These are phyloP conservation scores for Capra hircus DNA, from an alignment of 2,113 vertebrate genomes.

Conservation along the genomic window DNA sequence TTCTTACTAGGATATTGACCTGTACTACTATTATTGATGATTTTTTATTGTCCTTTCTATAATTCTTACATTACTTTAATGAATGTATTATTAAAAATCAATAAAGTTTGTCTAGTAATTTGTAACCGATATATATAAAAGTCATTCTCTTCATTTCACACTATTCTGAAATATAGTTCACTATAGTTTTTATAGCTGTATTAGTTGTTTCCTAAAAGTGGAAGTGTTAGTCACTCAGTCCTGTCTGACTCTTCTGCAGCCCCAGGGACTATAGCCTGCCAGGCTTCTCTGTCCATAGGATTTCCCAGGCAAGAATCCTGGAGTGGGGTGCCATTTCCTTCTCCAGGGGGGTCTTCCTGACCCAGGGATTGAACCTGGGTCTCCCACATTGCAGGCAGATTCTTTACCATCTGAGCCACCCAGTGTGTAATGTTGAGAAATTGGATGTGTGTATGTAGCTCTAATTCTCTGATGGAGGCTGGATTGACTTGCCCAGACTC, in stretches of 20 bases:
- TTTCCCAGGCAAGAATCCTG: not conserved
- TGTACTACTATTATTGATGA: not conserved
- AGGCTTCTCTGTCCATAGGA: not conserved
- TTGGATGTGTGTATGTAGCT: not conserved
- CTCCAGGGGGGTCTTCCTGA: not conserved
- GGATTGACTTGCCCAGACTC: not conserved
- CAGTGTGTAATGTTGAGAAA: not conserved
- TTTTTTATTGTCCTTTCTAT: not conserved
- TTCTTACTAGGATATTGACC: not conserved
- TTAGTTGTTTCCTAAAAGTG: not conserved
- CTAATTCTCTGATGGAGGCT: not conserved
- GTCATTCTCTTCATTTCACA: not conserved
- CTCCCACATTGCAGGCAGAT: not conserved
- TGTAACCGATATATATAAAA: not conserved
- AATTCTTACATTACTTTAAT: not conserved
- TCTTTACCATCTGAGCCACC: not conserved
- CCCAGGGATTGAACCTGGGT: not conserved
- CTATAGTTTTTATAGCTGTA: not conserved
- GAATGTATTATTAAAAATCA: not conserved
- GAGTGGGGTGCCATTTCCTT: not conserved
- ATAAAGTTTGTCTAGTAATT: not conserved
- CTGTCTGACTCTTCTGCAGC: not conserved
- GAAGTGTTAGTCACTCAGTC: not conserved
- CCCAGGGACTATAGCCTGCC: not conserved
- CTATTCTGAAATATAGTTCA: not conserved